Evolutionary conservation across 2,888 invertebrate species (phyloP).

Genomic region (Lissocephala sabroskyi): DNA sequence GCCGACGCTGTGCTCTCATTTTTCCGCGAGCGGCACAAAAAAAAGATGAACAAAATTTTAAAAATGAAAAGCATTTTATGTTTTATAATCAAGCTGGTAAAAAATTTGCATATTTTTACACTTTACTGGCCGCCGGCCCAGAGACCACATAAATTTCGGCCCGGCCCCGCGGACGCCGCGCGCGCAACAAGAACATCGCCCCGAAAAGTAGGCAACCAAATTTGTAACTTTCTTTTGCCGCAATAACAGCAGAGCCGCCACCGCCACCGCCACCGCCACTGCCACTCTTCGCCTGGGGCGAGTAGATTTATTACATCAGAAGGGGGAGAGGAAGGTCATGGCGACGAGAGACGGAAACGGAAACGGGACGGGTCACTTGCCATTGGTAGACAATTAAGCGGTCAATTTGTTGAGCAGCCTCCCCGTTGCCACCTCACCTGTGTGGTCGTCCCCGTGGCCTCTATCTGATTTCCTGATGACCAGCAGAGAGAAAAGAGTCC

Average conservation of each 20-base stretch:
- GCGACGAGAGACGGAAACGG: slow-evolving; percentile 46
- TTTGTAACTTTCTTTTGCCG: slow-evolving; percentile 6
- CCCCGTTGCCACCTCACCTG: too few species aligned
- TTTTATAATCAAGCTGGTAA: slow-evolving; percentile 23
- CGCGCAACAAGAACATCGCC: background rate
- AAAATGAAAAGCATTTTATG: background rate
- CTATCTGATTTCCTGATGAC: too few species aligned
- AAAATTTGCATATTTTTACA: slow-evolving; percentile 50
- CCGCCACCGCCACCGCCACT: too few species aligned
- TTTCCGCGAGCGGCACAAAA: too few species aligned
- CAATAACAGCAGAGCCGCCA: slow-evolving; percentile 17
- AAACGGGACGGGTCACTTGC: slow-evolving; percentile 22
- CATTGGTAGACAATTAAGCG: background rate
- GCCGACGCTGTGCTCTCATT: too few species aligned
- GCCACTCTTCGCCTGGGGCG: too few species aligned
- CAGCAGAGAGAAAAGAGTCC: too few species aligned
- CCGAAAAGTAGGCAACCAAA: background rate
- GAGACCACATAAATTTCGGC: too few species aligned
- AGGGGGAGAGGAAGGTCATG: too few species aligned
- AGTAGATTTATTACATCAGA: slow-evolving; percentile 46
- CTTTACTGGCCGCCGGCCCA: slow-evolving; percentile 10
- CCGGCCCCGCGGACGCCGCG: too few species aligned
- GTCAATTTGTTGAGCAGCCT: background rate
- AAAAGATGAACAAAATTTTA: too few species aligned
- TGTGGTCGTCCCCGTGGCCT: too few species aligned